Conservation (phyloP, 1,140 invertebrate genomes). For the roundworm (Caenorhabditis elegans) region WBcel235 BX284604.4:8068001-8068500, state of each 20-base stretch:
- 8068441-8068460: slow-evolving; percentile 5
- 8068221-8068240: too few relatives aligned
- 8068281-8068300: too few relatives aligned
- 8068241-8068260: too few relatives aligned
- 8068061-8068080: background rate
- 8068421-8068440: background rate
- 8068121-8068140: background rate
- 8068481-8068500: background rate
- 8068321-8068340: slow-evolving; percentile 13
- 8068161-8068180: too few relatives aligned
- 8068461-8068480: slow-evolving; percentile 17
- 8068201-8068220: too few relatives aligned
- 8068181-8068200: too few relatives aligned
- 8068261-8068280: too few relatives aligned
- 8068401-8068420: slow-evolving; percentile 31
- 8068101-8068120: background rate
- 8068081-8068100: background rate
- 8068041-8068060: background rate
- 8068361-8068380: background rate
- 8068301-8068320: background rate
- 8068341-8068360: background rate
- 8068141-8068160: too few relatives aligned
- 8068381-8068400: slow-evolving; percentile 15
- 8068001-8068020: slow-evolving; percentile 7
- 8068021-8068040: background rate